phyloP scores from a whole-genome alignment of 2,113 vertebrate genomes.

The Mormoops blainvillei region DNA sequence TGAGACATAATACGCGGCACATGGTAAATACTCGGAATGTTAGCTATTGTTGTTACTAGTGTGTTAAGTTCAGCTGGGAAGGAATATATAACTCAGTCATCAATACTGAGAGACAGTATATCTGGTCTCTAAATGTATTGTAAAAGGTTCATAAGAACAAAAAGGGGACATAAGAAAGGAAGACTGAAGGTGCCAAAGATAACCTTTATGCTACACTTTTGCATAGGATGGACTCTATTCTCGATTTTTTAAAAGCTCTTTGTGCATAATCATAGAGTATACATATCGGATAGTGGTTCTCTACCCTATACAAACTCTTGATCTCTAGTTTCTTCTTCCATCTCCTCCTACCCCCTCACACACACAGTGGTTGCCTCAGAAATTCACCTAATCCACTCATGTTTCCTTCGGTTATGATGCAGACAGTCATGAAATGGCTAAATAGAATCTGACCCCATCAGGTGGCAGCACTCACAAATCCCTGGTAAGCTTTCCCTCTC shows the following conservation, averaged over 20 bases:
- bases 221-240: not conserved
- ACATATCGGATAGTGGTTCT: not conserved
- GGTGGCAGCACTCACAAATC: not conserved
- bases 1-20: not conserved
- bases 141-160: not conserved
- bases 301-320: not conserved
- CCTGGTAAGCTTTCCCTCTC: not conserved
- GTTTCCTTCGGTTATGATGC: not conserved
- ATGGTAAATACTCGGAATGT: not conserved
- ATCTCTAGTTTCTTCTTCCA: not conserved
- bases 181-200: not conserved
- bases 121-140: not conserved
- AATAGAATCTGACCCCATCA: not conserved
- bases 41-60: not conserved
- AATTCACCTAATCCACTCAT: not conserved
- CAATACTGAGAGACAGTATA: not conserved
- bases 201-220: not conserved
- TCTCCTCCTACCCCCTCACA: not conserved
- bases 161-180: not conserved
- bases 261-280: not conserved
- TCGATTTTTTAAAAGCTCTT: not conserved
- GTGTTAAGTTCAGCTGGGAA: not conserved
- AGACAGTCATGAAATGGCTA: not conserved
- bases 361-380: not conserved
- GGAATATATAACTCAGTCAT: not conserved